Conservation (phyloP, 2,797 vertebrate genomes). For the Microtus obscurus region DNA sequence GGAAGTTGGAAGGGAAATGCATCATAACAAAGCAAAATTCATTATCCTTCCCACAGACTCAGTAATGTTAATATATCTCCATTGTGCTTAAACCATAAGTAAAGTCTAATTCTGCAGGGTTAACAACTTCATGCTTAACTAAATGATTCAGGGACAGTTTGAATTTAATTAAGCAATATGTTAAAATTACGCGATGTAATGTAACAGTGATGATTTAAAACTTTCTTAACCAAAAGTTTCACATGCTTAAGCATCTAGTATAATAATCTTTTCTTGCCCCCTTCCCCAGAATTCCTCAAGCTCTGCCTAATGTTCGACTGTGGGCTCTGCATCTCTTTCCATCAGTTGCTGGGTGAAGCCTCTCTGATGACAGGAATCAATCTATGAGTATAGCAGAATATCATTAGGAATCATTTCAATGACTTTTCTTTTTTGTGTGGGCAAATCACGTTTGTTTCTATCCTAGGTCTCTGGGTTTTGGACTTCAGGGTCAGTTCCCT, state of each 20-base stretch:
- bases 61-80: conserved; percentile 70
- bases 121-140: conserved; percentile 66
- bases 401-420: background rate
- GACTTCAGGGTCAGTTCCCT: background rate
- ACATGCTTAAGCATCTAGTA: background rate
- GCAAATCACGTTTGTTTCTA: background rate
- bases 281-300: background rate
- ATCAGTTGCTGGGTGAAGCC: background rate
- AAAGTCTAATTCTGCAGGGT: conserved; percentile 48
- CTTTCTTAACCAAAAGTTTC: conserved; percentile 4
- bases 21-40: conserved; percentile 74
- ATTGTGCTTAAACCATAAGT: conserved; percentile 74
- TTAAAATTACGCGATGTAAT: conserved; percentile 21
- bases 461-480: background rate
- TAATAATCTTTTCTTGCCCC: background rate
- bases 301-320: background rate
- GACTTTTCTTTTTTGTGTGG: background rate
- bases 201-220: background rate
- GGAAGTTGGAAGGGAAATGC: conserved; percentile 66
- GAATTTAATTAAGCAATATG: conserved; percentile 65
- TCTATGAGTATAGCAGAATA: background rate
- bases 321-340: background rate
- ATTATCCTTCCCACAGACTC: conserved; percentile 73
- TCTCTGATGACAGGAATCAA: background rate
- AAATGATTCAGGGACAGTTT: conserved; percentile 35